A percentile compares a stretch with the other conserved stretches of the same genome.
phyloP scores from a whole-genome alignment of 2,888 invertebrate genomes.

The Calliphora vomitoria region DNA sequence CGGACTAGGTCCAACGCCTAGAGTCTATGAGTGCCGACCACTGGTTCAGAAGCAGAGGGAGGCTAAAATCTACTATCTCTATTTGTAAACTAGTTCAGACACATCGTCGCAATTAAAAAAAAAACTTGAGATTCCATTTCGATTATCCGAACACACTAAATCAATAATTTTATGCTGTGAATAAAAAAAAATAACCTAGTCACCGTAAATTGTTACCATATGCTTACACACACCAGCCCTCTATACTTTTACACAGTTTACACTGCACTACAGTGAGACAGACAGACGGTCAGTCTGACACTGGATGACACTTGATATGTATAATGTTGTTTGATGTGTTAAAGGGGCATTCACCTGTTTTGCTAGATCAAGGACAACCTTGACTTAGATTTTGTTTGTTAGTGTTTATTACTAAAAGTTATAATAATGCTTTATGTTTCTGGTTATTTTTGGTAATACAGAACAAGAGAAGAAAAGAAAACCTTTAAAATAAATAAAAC shows the following conservation, averaged over 20 bases:
- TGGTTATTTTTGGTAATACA: neutral
- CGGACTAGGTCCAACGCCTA: too few species aligned
- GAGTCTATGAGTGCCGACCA: too few species aligned
- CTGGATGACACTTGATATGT: neutral
- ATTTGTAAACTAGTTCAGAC: too few species aligned
- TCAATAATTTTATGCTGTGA: neutral
- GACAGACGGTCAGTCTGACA: neutral
- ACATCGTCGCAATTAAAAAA: too few species aligned
- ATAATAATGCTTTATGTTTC: neutral
- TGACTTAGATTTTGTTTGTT: constrained; percentile 37
- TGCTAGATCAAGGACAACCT: constrained; percentile 56
- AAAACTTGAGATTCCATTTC: too few species aligned
- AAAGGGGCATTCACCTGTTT: constrained; percentile 57
- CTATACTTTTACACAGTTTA: neutral
- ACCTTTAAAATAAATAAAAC: neutral
- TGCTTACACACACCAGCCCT: neutral
- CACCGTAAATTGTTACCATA: neutral
- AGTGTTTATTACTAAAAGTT: neutral
- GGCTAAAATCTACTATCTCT: too few species aligned
- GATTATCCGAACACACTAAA: neutral
- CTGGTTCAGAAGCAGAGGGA: too few species aligned
- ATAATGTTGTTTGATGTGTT: neutral
- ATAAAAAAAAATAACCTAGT: neutral
- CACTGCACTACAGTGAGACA: neutral
- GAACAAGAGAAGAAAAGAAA: too few species aligned